Evolutionary conservation across 2,797 vertebrate genomes (phyloP), one percentile per base, ranked within the genome.

Genomic region (Acropternis orthonyx): DNA sequence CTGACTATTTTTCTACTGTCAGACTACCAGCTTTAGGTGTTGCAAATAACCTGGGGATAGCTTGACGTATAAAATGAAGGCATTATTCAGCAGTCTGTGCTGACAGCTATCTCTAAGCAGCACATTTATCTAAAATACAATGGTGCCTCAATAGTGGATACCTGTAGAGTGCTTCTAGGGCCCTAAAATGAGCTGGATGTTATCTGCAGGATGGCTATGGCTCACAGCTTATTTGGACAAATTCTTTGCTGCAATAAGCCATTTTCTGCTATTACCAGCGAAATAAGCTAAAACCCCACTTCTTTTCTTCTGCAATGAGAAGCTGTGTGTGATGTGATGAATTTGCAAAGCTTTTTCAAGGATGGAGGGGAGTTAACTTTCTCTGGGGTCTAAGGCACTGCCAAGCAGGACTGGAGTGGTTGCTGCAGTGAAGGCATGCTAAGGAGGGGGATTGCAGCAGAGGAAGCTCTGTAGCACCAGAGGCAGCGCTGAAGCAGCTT

Each of bases 141-240:
- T 14, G 58, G 26, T 75, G 68, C 39, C 74, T 37, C 26, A 80
- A 37, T 26, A 76, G 74, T 8, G 32, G 67, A 8, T 65, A n/a
- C 83, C 87, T 78, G 34, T 18, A 48, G 71, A 68, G 62, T 49
- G 20, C 54, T 95, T 84, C 71, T 54, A 89, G 66, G 72, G 21
- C 18, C 18, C 34, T 66, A 37, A 85, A 93, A 81, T 34, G 79
- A 91, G 71, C 51, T 75, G 65, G 77, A 48, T 80, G 62, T 78
- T 91, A 80, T 80, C 89, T 72, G 22, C 28, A 77, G 78, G 46
- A 80, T 36, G 46, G 72, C 55, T 71, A 19, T 0, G 24, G 75
- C 89, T 89, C 68, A 37, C 65, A 81, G 92, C 82, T 93, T 84
- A 92, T 91, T 95, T 94, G 74, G 88, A 90, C 34, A 78, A 81